These are phyloP conservation scores for Yponomeuta malinellus DNA, from an alignment of 2,888 invertebrate species.

Conservation along the genomic window DNA sequence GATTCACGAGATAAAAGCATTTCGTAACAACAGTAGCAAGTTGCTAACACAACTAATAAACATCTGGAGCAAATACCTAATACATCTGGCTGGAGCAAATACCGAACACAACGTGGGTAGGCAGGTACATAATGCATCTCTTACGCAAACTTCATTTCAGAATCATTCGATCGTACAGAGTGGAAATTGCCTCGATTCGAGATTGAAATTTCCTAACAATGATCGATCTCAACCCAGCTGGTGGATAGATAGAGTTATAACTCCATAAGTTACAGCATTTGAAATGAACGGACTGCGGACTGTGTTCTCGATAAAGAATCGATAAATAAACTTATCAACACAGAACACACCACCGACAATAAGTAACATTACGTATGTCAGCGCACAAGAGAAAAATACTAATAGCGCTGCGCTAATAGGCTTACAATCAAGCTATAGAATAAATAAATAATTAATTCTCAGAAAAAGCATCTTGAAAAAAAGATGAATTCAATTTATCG, in stretches of 20 bases:
- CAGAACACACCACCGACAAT: background rate
- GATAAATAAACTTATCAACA: background rate
- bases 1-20: slow-evolving; percentile 4
- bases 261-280: background rate
- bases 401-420: background rate
- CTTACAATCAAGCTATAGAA: background rate
- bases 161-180: background rate
- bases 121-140: background rate
- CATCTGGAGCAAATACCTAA: background rate
- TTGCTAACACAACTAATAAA: background rate
- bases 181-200: background rate
- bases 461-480: background rate
- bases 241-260: background rate
- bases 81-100: too few species aligned
- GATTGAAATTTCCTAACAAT: background rate
- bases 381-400: too few species aligned
- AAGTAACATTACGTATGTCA: too few species aligned
- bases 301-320: background rate
- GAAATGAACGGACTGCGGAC: background rate
- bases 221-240: background rate
- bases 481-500: background rate
- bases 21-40: background rate
- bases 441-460: background rate
- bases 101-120: too few species aligned
- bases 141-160: slow-evolving; percentile 3